Evolutionary conservation across 2,113 vertebrate species (phyloP).

Genomic region (Ceyx margarethae): DNA sequence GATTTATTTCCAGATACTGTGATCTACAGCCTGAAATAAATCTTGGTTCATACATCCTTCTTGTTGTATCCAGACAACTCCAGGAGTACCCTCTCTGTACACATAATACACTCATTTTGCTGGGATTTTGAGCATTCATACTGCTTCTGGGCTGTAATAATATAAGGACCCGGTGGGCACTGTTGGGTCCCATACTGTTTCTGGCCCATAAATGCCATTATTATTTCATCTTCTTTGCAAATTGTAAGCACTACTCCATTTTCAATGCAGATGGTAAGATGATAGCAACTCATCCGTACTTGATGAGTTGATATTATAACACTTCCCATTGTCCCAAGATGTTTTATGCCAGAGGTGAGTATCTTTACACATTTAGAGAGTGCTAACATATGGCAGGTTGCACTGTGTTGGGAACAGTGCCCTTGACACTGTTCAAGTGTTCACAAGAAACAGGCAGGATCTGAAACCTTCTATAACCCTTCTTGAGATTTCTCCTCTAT

Average conservation of each 20-base stretch:
- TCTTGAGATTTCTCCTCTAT: neutral
- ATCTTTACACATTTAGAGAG: conserved; percentile 20
- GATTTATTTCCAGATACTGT: neutral
- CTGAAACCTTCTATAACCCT: neutral
- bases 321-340: conserved; percentile 46
- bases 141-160: neutral
- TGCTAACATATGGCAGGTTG: conserved; percentile 18
- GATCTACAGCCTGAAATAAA: neutral
- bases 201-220: neutral
- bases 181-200: accelerated
- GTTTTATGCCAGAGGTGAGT: conserved; percentile 53
- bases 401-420: conserved; percentile 4
- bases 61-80: neutral
- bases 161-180: neutral
- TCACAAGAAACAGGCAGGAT: neutral
- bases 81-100: neutral
- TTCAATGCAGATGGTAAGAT: neutral
- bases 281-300: neutral
- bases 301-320: neutral
- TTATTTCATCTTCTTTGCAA: neutral
- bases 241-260: neutral
- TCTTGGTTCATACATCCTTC: neutral
- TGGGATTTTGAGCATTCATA: neutral
- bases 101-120: neutral
- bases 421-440: conserved; percentile 15